Conservation (phyloP, 1,140 invertebrate genomes). For the Drosophila azteca region DNA sequence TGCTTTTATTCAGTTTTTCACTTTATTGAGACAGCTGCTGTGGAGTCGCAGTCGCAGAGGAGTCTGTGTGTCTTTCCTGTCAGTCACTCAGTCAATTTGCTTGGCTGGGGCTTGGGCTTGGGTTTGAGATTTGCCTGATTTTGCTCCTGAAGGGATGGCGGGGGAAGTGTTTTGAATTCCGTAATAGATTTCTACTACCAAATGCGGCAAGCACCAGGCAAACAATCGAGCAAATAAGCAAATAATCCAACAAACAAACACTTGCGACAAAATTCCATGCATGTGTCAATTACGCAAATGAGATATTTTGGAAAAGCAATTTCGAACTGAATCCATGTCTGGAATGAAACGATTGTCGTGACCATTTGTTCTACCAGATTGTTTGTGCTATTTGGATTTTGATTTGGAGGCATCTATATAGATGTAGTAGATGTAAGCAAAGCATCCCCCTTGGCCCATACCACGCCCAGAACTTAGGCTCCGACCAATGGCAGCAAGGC, state of each 20-base stretch:
- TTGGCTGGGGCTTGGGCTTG: not conserved
- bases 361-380: conserved; percentile 7
- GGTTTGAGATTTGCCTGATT: conserved; percentile 1
- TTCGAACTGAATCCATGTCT: conserved; percentile 6
- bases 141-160: too few relatives aligned
- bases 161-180: too few relatives aligned
- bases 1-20: conserved; percentile 13
- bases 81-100: conserved; percentile 37
- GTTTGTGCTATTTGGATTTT: conserved; percentile 20
- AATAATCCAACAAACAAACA: conserved; percentile 4
- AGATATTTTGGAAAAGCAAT: conserved; percentile 37
- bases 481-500: conserved; percentile 39
- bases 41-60: too few relatives aligned
- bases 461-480: conserved; percentile 8
- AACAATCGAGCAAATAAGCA: conserved; percentile 16
- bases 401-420: not conserved
- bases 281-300: conserved; percentile 42
- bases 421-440: too few relatives aligned
- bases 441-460: conserved; percentile 1
- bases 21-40: conserved; percentile 35
- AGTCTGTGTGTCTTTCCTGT: not conserved
- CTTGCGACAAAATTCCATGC: conserved; percentile 21
- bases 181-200: not conserved
- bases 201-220: conserved; percentile 24
- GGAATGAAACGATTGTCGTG: conserved; percentile 9